These are phyloP conservation scores for Micromussa lordhowensis DNA, from an alignment of 92 coral and sea anemone genomes.

Conservation along the genomic window DNA sequence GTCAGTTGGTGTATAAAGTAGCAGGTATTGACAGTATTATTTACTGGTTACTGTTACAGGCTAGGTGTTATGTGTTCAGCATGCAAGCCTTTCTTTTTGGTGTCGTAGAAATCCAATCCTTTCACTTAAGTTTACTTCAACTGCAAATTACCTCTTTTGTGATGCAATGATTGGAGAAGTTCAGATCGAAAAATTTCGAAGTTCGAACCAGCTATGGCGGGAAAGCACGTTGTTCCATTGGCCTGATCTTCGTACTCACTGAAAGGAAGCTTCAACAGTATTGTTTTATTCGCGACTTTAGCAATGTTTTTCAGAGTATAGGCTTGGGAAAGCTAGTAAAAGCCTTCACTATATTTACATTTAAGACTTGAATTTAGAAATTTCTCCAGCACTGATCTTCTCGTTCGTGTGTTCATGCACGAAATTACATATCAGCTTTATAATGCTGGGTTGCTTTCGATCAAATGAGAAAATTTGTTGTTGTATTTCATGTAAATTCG, in stretches of 20 bases:
- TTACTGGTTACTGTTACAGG: neutral
- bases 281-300: neutral
- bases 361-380: too few species aligned
- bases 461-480: neutral
- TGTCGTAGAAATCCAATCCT: neutral
- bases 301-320: neutral
- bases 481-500: neutral
- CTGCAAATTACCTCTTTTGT: neutral
- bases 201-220: constrained; percentile 29
- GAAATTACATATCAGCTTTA: neutral
- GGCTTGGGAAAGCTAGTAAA: too few species aligned
- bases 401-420: neutral
- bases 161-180: neutral
- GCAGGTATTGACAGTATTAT: constrained; percentile 24
- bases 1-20: constrained; percentile 7
- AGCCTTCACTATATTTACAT: too few species aligned
- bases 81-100: neutral
- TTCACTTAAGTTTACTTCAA: neutral
- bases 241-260: neutral
- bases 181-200: constrained; percentile 9
- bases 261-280: neutral
- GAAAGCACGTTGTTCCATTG: constrained; percentile 2
- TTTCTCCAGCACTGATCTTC: neutral
- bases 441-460: neutral
- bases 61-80: neutral